These are phyloP conservation scores for Apotomis turbidana DNA, from an alignment of 2,888 invertebrate genomes.

Conservation along the genomic window DNA sequence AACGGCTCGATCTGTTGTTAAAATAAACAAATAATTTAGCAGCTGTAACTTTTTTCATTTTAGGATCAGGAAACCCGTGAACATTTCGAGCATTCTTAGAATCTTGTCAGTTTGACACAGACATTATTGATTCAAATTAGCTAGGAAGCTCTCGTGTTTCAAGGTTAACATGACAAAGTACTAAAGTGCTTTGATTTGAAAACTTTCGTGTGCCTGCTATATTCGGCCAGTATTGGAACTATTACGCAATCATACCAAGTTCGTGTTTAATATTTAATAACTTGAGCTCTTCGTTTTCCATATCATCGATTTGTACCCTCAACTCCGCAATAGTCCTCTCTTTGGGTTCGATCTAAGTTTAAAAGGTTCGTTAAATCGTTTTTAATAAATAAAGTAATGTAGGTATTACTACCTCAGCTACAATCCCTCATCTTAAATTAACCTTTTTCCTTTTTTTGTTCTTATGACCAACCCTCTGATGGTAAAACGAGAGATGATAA, in stretches of 20 bases:
- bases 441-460: no score
- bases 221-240: slow-evolving; percentile 15
- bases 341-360: slow-evolving; percentile 90
- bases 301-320: slow-evolving; percentile 90
- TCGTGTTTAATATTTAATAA: slow-evolving; percentile 80
- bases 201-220: background rate
- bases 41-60: slow-evolving; percentile 77
- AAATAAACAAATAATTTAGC: slow-evolving; percentile 45
- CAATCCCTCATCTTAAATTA: no score
- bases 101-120: no score
- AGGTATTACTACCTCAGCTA: background rate
- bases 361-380: slow-evolving; percentile 28
- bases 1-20: slow-evolving; percentile 89
- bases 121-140: no score
- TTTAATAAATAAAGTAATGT: slow-evolving; percentile 3
- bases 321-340: slow-evolving; percentile 91
- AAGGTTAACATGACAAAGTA: no score
- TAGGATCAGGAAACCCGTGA: background rate
- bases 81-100: no score
- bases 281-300: slow-evolving; percentile 92
- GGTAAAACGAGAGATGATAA: background rate
- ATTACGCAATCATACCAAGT: slow-evolving; percentile 66
- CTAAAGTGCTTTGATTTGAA: no score
- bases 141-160: no score
- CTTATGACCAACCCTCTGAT: no score